A percentile compares a stretch with the other conserved stretches of the same genome.
These are phyloP conservation scores for Beris chalybata DNA, from an alignment of 2,888 invertebrate species.

Conservation along the genomic window DNA sequence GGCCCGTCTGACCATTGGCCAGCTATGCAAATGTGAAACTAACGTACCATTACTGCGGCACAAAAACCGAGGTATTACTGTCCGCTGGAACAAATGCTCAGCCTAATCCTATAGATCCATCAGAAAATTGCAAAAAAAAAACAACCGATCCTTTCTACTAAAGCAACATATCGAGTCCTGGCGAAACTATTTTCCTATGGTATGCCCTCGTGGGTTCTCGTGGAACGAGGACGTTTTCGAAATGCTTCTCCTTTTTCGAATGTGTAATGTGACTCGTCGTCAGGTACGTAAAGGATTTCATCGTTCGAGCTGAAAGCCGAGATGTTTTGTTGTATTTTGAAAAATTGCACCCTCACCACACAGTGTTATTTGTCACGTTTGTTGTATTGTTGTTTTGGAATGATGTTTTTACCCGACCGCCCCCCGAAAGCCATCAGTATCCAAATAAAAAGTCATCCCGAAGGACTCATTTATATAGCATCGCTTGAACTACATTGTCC, in stretches of 20 bases:
- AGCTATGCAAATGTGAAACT: constrained; percentile 28
- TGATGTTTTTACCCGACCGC: too few relatives aligned
- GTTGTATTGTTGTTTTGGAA: too few relatives aligned
- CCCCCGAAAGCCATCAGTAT: too few relatives aligned
- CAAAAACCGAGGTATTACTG: constrained; percentile 18
- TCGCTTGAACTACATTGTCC: too few relatives aligned
- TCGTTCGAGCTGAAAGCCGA: background rate
- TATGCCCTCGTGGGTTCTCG: background rate
- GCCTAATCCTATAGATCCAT: constrained; percentile 2
- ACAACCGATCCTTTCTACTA: background rate
- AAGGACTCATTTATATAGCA: too few relatives aligned
- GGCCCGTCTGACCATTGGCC: constrained; percentile 31
- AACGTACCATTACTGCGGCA: constrained; percentile 19
- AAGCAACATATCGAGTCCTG: constrained; percentile 16
- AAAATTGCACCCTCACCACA: too few relatives aligned
- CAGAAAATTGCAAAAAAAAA: constrained; percentile 4
- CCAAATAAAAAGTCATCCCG: too few relatives aligned
- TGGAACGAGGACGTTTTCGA: too few relatives aligned
- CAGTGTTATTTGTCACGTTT: too few relatives aligned
- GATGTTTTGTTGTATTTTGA: too few relatives aligned
- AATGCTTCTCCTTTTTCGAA: too few relatives aligned
- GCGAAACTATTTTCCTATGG: background rate
- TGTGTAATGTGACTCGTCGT: background rate
- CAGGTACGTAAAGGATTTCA: constrained; percentile 29
- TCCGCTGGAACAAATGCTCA: constrained; percentile 26